A percentile compares a stretch with the other conserved stretches of the same genome.
Conservation (phyloP, 2,113 vertebrate species). For the Cololabis saira region DNA sequence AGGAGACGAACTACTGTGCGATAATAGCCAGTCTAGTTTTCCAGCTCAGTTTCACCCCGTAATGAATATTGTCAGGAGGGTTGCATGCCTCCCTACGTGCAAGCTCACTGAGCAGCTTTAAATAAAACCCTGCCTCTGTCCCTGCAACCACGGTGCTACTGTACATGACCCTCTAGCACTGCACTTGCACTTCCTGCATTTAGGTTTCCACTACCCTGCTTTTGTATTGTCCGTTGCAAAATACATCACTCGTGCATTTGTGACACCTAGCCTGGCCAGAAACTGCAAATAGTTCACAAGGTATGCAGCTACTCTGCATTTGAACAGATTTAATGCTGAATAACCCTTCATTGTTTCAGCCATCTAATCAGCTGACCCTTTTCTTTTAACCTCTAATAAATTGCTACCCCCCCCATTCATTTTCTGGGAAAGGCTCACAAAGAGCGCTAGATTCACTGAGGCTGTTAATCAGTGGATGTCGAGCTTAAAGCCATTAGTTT, state of each 20-base stretch:
- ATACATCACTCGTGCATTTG: constrained; percentile 6
- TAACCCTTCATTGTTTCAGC: neutral
- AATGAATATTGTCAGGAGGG: constrained; percentile 30
- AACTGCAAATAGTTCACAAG: neutral
- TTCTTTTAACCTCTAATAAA: constrained; percentile 8
- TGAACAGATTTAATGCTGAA: neutral
- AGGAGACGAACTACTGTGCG: constrained; percentile 24
- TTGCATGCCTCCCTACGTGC: constrained; percentile 12
- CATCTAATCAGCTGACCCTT: neutral
- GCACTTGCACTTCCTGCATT: too few species aligned
- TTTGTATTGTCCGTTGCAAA: neutral
- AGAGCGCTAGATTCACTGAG: constrained; percentile 1
- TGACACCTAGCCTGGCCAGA: constrained; percentile 10
- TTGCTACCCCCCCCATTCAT: too few species aligned
- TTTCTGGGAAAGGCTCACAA: neutral
- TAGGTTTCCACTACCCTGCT: constrained; percentile 1
- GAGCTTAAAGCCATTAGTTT: neutral
- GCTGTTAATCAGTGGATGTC: constrained; percentile 9
- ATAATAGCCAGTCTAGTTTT: constrained; percentile 5
- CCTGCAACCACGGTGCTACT: too few species aligned
- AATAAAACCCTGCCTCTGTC: neutral
- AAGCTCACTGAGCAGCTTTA: constrained; percentile 1
- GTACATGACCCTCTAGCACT: too few species aligned
- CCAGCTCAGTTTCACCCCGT: constrained; percentile 44
- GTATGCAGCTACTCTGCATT: neutral